These are phyloP conservation scores for Dasysyrphus albostriatus DNA, from an alignment of 2,888 invertebrate species.

Conservation along the genomic window DNA sequence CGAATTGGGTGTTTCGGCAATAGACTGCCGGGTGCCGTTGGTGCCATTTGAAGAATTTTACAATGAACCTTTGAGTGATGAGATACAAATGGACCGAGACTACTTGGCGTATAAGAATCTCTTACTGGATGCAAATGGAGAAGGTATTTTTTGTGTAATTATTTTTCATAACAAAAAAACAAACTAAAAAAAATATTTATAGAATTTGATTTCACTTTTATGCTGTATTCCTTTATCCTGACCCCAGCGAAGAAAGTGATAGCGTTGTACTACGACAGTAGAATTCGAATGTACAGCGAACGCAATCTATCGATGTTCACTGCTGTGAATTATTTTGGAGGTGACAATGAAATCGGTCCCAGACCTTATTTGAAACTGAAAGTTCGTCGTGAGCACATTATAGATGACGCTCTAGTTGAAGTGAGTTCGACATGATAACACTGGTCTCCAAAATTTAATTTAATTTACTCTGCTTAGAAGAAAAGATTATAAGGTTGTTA, in stretches of 20 bases:
- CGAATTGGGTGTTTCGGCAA: slow-evolving; percentile 87
- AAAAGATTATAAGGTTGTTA: too few species aligned
- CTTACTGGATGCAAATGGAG: slow-evolving; percentile 79
- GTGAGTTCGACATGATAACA: slow-evolving; percentile 75
- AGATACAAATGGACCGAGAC: slow-evolving; percentile 96
- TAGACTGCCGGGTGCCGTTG: slow-evolving; percentile 92
- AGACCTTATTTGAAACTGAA: slow-evolving; percentile 93
- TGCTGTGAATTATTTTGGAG: slow-evolving; percentile 91
- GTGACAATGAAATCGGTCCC: slow-evolving; percentile 91
- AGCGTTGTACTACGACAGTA: slow-evolving; percentile 96
- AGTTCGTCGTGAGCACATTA: slow-evolving; percentile 92
- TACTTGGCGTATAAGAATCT: slow-evolving; percentile 94
- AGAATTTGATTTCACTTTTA: slow-evolving; percentile 92
- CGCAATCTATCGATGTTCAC: slow-evolving; percentile 91
- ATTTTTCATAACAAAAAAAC: neutral
- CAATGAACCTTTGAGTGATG: slow-evolving; percentile 96
- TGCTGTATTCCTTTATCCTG: slow-evolving; percentile 95
- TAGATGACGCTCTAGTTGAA: slow-evolving; percentile 96
- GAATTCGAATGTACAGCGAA: slow-evolving; percentile 97
- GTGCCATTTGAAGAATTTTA: slow-evolving; percentile 96
- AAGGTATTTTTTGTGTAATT: slow-evolving; percentile 73
- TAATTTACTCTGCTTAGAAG: too few species aligned
- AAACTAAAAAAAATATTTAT: slow-evolving; percentile 41
- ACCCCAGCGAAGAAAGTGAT: slow-evolving; percentile 96
- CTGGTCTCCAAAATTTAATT: too few species aligned